A percentile compares a stretch with the other conserved stretches of the same genome.
phyloP scores from a whole-genome alignment of 35 echinoderm and acorn worm genomes.

The Lytechinus variegatus region DNA sequence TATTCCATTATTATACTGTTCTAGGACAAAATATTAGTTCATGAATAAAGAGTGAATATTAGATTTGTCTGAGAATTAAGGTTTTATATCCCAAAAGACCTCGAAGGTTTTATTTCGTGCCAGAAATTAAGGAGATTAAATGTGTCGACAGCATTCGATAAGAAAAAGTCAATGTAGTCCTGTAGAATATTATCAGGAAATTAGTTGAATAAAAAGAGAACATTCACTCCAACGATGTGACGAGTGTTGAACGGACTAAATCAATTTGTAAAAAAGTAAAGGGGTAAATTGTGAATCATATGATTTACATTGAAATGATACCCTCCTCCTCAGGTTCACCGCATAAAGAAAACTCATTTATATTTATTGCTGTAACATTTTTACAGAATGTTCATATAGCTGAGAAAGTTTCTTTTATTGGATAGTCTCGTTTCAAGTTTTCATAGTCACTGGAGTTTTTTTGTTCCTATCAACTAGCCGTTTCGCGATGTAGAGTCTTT shows the following conservation, averaged over 20 bases:
- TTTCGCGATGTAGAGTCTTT: no score
- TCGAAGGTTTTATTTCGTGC: slow-evolving; percentile 3
- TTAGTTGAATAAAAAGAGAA: background rate
- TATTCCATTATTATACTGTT: background rate
- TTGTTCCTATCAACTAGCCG: no score
- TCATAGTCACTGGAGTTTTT: no score
- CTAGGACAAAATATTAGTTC: background rate
- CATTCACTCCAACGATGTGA: background rate
- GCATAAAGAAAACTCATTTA: no score
- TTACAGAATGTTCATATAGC: no score
- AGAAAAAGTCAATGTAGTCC: background rate
- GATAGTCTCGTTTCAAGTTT: no score
- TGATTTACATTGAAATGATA: no score
- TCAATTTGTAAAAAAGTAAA: no score
- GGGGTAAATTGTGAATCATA: no score
- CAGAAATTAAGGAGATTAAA: background rate
- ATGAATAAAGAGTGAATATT: background rate
- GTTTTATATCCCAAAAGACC: background rate
- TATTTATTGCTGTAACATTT: no score
- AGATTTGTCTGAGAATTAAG: background rate
- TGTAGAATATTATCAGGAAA: background rate
- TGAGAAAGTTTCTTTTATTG: no score
- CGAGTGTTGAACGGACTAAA: background rate
- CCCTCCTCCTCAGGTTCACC: no score
- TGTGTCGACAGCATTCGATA: background rate